Evolutionary conservation across 2,797 vertebrate genomes (phyloP).

Genomic region (Chiropotes sagulatus): DNA sequence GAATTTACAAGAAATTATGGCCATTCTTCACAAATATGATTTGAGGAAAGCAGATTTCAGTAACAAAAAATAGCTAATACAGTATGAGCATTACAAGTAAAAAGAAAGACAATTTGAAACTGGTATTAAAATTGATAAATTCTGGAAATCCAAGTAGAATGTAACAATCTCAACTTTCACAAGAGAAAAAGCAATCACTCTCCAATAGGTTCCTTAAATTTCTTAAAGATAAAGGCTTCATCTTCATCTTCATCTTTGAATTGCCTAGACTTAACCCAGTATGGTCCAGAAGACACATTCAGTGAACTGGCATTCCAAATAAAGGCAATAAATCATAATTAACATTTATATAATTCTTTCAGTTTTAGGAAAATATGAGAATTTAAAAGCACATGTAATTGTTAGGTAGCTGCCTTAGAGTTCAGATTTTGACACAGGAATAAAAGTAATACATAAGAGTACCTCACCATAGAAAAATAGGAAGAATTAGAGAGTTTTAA

Average conservation of each 20-base stretch:
- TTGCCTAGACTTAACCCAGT: neutral
- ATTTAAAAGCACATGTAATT: neutral
- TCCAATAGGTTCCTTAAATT: neutral
- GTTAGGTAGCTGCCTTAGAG: neutral
- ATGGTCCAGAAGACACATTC: neutral
- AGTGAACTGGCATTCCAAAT: neutral
- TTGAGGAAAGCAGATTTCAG: neutral
- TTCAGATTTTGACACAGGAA: constrained; percentile 17
- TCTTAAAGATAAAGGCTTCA: neutral
- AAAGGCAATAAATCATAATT: neutral
- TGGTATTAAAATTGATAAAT: neutral
- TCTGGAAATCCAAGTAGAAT: neutral
- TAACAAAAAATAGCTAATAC: neutral
- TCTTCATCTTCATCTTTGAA: neutral
- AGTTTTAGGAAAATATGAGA: neutral
- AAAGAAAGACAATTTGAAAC: neutral
- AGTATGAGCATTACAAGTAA: neutral
- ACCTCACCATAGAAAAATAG: neutral
- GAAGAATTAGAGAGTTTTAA: neutral
- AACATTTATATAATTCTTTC: neutral
- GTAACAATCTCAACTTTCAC: neutral
- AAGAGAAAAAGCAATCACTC: neutral
- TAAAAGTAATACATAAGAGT: neutral
- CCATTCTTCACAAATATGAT: neutral
- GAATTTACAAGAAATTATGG: neutral